These are phyloP conservation scores for Spermophilus dauricus DNA, from an alignment of 2,113 vertebrate genomes.

Conservation along the genomic window DNA sequence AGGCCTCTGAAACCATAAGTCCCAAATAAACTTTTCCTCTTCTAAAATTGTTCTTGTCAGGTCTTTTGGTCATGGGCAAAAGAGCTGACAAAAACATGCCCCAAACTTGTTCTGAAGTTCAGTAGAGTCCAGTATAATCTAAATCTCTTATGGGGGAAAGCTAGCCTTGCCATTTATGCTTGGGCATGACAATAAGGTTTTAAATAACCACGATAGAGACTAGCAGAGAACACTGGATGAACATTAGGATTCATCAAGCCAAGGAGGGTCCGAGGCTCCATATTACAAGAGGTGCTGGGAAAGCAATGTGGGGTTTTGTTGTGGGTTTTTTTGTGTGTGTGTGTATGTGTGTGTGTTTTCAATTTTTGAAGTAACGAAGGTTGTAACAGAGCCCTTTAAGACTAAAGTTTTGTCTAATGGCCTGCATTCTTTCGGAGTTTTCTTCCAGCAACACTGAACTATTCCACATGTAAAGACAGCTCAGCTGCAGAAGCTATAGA, in stretches of 20 bases:
- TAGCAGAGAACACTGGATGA: background rate
- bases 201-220: background rate
- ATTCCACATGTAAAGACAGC: background rate
- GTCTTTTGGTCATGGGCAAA: no score
- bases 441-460: no score
- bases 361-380: slow-evolving; percentile 17
- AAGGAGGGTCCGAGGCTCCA: background rate
- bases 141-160: background rate
- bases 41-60: no score
- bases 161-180: background rate
- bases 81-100: no score
- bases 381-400: background rate
- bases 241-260: background rate
- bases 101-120: background rate
- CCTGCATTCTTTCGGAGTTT: background rate
- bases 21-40: no score
- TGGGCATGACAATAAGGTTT: background rate
- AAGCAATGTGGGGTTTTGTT: background rate
- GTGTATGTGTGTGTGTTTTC: background rate
- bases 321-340: background rate
- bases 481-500: background rate
- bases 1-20: no score
- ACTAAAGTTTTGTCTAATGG: background rate
- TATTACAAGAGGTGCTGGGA: background rate
- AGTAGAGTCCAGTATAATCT: background rate